Conservation (phyloP, 2,113 vertebrate species). For the Heloderma charlesbogerti region DNA sequence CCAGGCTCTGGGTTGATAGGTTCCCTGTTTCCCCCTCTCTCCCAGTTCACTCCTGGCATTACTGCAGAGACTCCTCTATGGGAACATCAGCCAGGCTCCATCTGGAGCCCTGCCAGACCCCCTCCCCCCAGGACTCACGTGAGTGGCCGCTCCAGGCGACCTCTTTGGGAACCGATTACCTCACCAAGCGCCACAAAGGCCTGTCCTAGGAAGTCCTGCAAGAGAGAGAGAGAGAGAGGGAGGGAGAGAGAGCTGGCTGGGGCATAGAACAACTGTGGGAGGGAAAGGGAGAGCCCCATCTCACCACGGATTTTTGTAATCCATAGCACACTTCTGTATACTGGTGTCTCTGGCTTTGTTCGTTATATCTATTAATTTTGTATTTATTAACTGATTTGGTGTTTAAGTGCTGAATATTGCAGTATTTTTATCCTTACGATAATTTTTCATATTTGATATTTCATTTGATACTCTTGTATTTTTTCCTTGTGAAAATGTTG, state of each 20-base stretch:
- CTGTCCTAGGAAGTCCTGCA: slow-evolving; percentile 85
- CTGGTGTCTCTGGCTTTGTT: not conserved
- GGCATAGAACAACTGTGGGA: not conserved
- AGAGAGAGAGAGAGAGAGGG: slow-evolving; percentile 39
- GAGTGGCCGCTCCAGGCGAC: slow-evolving; percentile 80
- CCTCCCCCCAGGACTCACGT: slow-evolving; percentile 74
- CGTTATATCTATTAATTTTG: no score
- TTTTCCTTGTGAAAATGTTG: no score
- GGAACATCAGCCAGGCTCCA: not conserved
- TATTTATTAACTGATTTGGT: no score
- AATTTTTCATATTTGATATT: no score
- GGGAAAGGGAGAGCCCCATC: not conserved
- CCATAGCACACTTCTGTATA: not conserved
- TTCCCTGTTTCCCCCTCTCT: not conserved
- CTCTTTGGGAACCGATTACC: slow-evolving; percentile 84
- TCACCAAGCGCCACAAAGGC: slow-evolving; percentile 82
- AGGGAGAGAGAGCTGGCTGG: fast-evolving
- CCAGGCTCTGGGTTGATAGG: not conserved
- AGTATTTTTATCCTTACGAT: no score
- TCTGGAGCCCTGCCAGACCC: not conserved
- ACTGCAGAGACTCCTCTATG: not conserved
- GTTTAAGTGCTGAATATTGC: no score
- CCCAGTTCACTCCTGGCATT: no score
- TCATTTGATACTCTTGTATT: no score
- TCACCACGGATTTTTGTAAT: not conserved